Percentiles rank a stretch among this genome's conserved stretches.
Evolutionary conservation across 1,140 invertebrate species (phyloP).

Genomic region (Oscheius sp.): DNA sequence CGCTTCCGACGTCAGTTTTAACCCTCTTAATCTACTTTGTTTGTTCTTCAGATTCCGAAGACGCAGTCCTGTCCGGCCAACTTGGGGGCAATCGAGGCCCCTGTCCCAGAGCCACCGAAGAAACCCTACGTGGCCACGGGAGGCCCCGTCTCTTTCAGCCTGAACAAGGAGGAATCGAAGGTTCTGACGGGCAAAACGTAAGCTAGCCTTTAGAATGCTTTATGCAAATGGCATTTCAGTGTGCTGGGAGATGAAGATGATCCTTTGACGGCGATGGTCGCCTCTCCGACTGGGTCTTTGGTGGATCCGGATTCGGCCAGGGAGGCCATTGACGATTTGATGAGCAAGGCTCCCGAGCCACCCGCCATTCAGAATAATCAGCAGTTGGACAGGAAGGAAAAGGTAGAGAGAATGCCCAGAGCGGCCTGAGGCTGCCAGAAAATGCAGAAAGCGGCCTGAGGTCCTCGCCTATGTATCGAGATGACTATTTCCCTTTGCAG

Average conservation of each 20-base stretch:
- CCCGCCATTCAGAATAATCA: not conserved
- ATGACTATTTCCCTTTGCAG: not conserved
- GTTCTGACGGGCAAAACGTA: not conserved
- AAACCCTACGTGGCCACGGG: not conserved
- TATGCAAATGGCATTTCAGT: not conserved
- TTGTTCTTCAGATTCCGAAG: conserved; percentile 4
- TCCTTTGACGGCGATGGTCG: not conserved
- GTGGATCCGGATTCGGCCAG: not conserved
- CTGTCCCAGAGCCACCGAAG: too few relatives aligned
- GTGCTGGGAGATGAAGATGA: not conserved
- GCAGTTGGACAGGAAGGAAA: conserved; percentile 31
- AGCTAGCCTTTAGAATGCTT: not conserved
- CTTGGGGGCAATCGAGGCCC: not conserved
- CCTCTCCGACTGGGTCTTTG: not conserved
- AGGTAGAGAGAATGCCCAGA: not conserved
- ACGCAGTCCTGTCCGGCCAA: conserved; percentile 5
- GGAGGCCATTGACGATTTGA: not conserved
- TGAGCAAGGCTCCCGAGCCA: conserved; percentile 1
- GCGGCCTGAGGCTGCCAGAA: too few relatives aligned
- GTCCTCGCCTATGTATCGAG: not conserved
- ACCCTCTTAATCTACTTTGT: not conserved
- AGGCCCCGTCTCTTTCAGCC: not conserved
- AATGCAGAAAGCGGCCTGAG: too few relatives aligned
- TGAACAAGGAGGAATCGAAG: not conserved
- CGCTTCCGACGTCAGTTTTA: conserved; percentile 1